Evolutionary conservation across 2,797 vertebrate species (phyloP).

Genomic region (Myripristis murdjan): DNA sequence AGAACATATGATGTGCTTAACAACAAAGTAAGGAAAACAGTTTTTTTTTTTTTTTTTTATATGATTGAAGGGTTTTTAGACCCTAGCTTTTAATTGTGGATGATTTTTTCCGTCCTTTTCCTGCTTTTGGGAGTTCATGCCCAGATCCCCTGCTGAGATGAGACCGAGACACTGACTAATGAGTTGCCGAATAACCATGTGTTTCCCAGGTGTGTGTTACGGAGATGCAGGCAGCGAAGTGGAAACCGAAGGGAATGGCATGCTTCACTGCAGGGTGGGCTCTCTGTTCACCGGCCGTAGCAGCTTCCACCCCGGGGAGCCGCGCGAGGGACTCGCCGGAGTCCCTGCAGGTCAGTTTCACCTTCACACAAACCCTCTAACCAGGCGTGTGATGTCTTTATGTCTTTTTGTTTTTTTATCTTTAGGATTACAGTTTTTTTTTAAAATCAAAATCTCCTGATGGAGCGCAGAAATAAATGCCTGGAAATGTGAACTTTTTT

Average conservation of each 20-base stretch:
- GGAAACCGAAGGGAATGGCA: slow-evolving; percentile 81
- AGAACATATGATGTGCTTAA: neutral
- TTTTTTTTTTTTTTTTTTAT: too few relatives aligned
- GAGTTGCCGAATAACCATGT: slow-evolving; percentile 10
- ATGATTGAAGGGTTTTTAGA: neutral
- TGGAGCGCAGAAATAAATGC: neutral
- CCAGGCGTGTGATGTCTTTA: neutral
- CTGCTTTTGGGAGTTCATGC: slow-evolving; percentile 7
- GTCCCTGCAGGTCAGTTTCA: slow-evolving; percentile 77
- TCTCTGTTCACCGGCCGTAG: slow-evolving; percentile 85
- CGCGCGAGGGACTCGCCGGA: slow-evolving; percentile 76
- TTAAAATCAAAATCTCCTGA: neutral
- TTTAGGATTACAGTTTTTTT: too few relatives aligned
- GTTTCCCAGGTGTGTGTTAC: slow-evolving; percentile 84
- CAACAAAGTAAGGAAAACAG: neutral
- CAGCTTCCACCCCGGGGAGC: slow-evolving; percentile 85
- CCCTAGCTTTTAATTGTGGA: neutral
- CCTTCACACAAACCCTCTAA: neutral
- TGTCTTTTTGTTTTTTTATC: neutral
- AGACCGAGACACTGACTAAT: slow-evolving; percentile 33
- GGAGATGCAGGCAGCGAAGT: slow-evolving; percentile 85
- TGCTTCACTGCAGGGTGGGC: slow-evolving; percentile 82
- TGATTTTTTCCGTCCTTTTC: neutral
- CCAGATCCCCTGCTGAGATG: slow-evolving; percentile 8
- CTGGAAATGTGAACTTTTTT: too few relatives aligned